Conservation (phyloP, 2,888 invertebrate genomes). For the Tridacna gigas region DNA sequence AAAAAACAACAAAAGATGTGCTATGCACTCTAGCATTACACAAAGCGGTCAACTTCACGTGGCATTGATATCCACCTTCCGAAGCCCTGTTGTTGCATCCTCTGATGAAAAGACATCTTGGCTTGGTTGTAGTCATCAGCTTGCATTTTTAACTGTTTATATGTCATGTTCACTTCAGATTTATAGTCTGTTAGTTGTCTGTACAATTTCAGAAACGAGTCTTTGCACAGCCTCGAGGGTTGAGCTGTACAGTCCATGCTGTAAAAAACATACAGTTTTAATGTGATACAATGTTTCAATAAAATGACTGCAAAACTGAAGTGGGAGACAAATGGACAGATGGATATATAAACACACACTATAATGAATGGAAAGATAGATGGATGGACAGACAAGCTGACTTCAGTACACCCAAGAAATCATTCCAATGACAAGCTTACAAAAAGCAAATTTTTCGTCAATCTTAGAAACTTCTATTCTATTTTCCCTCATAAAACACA, state of each 20-base stretch:
- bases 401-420: no score
- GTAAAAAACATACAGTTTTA: constrained; percentile 5
- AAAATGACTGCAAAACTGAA: neutral
- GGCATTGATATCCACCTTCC: constrained; percentile 83
- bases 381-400: no score
- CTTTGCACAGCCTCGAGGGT: constrained; percentile 49
- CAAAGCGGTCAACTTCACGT: constrained; percentile 82
- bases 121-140: constrained; percentile 67
- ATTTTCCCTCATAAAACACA: no score
- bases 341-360: no score
- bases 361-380: no score
- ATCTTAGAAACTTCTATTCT: no score
- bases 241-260: constrained; percentile 31
- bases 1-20: neutral
- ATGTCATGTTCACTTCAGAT: constrained; percentile 20
- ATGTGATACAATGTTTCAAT: neutral
- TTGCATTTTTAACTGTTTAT: constrained; percentile 60
- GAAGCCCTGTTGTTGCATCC: constrained; percentile 74
- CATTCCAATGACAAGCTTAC: no score
- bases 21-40: neutral
- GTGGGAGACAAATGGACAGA: no score
- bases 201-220: constrained; percentile 32
- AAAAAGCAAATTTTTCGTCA: no score
- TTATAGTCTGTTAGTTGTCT: constrained; percentile 11
- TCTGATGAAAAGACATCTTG: constrained; percentile 74